These are phyloP conservation scores for Megathymus violae DNA, from an alignment of 1,140 invertebrate genomes.

Conservation along the genomic window DNA sequence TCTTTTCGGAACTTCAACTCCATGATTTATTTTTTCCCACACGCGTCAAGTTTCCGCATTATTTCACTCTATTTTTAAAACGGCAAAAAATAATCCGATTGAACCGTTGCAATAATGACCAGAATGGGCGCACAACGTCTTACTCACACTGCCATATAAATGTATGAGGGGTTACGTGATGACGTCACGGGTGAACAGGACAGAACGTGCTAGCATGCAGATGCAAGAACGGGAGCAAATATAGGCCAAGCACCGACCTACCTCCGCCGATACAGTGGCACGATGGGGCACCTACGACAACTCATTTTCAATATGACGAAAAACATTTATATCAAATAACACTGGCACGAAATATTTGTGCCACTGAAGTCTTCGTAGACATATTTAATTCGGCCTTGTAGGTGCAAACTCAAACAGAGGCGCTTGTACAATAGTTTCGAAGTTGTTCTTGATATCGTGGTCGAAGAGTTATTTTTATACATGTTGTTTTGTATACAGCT, in stretches of 20 bases:
- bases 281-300: slow-evolving; percentile 61
- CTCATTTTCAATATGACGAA: slow-evolving; percentile 60
- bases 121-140: slow-evolving; percentile 51
- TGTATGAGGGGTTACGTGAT: slow-evolving; percentile 65
- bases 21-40: slow-evolving; percentile 9
- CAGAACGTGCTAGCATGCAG: slow-evolving; percentile 18
- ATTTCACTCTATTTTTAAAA: slow-evolving; percentile 31
- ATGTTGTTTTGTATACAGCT: slow-evolving; percentile 21
- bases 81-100: slow-evolving; percentile 46
- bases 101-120: slow-evolving; percentile 60
- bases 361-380: slow-evolving; percentile 32
- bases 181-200: slow-evolving; percentile 67
- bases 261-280: slow-evolving; percentile 62
- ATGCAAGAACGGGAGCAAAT: slow-evolving; percentile 54
- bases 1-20: no score
- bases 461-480: slow-evolving; percentile 19
- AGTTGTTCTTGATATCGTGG: slow-evolving; percentile 4
- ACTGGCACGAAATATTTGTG: slow-evolving; percentile 36
- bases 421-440: slow-evolving; percentile 17
- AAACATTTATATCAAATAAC: slow-evolving; percentile 48
- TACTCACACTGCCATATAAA: slow-evolving; percentile 47
- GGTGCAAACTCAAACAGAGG: slow-evolving; percentile 5
- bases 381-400: slow-evolving; percentile 15
- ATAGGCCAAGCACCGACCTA: slow-evolving; percentile 78
- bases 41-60: slow-evolving; percentile 21